Conservation (phyloP, 1,140 invertebrate genomes). For the Aporrectodea caliginosa region DNA sequence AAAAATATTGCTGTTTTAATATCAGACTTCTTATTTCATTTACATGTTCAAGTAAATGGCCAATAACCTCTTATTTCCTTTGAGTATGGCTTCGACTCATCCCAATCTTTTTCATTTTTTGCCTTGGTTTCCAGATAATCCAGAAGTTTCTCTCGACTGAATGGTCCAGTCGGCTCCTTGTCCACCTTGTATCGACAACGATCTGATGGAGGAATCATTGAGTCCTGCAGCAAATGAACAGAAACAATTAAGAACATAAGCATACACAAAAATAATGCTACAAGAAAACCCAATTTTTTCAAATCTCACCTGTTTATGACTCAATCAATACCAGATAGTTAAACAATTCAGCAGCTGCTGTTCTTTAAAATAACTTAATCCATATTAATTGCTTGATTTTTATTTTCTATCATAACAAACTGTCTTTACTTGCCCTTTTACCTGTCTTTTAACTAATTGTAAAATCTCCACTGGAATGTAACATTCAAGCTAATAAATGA, state of each 20-base stretch:
- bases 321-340: too few relatives aligned
- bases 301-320: not conserved
- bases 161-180: conserved; percentile 89
- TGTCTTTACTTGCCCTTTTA: too few relatives aligned
- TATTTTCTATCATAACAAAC: too few relatives aligned
- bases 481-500: too few relatives aligned
- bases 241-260: not conserved
- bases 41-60: too few relatives aligned
- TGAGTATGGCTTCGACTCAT: conserved; percentile 89
- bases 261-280: not conserved
- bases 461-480: too few relatives aligned
- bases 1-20: too few relatives aligned
- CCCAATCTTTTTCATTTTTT: conserved; percentile 92
- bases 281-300: not conserved
- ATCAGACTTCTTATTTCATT: too few relatives aligned
- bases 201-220: conserved; percentile 90
- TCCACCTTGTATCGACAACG: conserved; percentile 91
- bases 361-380: too few relatives aligned
- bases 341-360: too few relatives aligned
- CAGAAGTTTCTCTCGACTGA: conserved; percentile 92
- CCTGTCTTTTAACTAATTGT: too few relatives aligned
- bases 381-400: too few relatives aligned
- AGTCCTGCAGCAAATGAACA: conserved; percentile 67
- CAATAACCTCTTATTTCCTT: conserved; percentile 71
- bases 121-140: conserved; percentile 97